Conservation (phyloP, 2,888 invertebrate species). For the Scaptomyza tumidula region DNA sequence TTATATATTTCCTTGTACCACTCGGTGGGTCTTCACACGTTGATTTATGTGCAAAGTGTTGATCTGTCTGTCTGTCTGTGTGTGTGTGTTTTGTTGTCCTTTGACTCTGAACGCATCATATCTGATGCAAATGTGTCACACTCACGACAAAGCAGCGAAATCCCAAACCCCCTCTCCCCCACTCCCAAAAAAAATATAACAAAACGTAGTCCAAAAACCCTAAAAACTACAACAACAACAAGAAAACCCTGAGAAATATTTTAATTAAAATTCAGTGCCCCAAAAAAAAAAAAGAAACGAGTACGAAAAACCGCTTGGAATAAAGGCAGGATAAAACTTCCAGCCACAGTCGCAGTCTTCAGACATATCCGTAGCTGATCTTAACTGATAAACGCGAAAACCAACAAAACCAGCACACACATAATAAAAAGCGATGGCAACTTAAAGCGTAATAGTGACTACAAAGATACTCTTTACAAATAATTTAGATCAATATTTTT, state of each 20-base stretch:
- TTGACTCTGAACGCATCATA: constrained; percentile 59
- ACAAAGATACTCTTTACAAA: constrained; percentile 24
- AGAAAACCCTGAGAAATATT: constrained; percentile 73
- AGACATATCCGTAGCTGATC: constrained; percentile 69
- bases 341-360: constrained; percentile 35
- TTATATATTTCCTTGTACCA: constrained; percentile 43
- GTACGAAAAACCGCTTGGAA: constrained; percentile 59
- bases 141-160: constrained; percentile 58
- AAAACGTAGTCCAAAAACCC: constrained; percentile 10
- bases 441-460: neutral
- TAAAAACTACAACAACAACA: constrained; percentile 32
- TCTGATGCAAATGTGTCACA: constrained; percentile 78
- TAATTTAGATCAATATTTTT: too few species aligned
- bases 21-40: constrained; percentile 47
- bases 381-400: constrained; percentile 78
- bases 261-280: constrained; percentile 78
- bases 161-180: neutral
- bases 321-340: constrained; percentile 60
- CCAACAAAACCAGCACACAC: constrained; percentile 64
- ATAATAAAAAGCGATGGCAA: constrained; percentile 32
- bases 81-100: constrained; percentile 50
- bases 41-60: constrained; percentile 61
- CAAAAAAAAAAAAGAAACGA: constrained; percentile 60
- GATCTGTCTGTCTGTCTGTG: constrained; percentile 5
- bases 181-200: constrained; percentile 1